These are phyloP conservation scores for Isaurus tuberculatus DNA, from an alignment of 92 coral and sea anemone species.

Conservation along the genomic window DNA sequence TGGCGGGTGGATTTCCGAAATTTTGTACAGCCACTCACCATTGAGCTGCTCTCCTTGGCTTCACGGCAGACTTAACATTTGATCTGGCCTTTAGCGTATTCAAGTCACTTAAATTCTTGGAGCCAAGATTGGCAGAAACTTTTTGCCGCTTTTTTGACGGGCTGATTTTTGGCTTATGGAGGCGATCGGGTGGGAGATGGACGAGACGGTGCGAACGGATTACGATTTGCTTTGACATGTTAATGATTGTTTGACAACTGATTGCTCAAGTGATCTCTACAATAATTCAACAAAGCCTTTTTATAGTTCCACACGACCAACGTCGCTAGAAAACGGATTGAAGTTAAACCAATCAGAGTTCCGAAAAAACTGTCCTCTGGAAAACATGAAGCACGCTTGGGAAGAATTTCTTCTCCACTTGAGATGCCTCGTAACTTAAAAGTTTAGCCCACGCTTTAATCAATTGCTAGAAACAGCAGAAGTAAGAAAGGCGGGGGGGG, in stretches of 20 bases:
- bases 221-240: slow-evolving; percentile 25
- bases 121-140: slow-evolving; percentile 33
- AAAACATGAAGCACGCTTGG: neutral
- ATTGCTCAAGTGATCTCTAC: neutral
- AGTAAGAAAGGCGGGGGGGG: slow-evolving; percentile 4
- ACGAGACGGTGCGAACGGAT: neutral
- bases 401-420: neutral
- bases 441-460: neutral
- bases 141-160: slow-evolving; percentile 4
- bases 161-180: slow-evolving; percentile 1
- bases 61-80: neutral
- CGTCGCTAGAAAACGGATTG: neutral
- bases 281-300: neutral
- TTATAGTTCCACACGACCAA: slow-evolving; percentile 13
- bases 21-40: neutral
- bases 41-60: neutral
- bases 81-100: neutral
- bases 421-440: slow-evolving; percentile 22
- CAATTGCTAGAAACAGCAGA: neutral
- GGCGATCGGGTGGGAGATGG: slow-evolving; percentile 16
- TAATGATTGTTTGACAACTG: neutral
- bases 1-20: neutral
- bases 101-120: slow-evolving; percentile 12
- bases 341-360: neutral
- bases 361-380: neutral